phyloP scores from a whole-genome alignment of 2,113 vertebrate genomes.

The Podarcis cretensis region DNA sequence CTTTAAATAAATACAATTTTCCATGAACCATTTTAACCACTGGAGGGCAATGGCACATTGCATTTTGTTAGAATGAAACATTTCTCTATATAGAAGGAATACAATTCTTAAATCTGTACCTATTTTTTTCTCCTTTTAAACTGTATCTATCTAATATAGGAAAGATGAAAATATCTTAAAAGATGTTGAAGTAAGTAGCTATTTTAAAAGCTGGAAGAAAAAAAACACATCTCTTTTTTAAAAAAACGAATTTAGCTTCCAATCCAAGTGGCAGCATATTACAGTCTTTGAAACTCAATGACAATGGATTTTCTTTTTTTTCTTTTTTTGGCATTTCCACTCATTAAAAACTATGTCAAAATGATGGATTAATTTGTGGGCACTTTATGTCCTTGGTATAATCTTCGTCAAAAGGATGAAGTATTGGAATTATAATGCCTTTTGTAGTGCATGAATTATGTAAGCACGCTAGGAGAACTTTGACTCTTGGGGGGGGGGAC shows the following conservation, averaged over 20 bases:
- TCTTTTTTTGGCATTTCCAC: conserved; percentile 72
- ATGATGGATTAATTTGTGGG: conserved; percentile 81
- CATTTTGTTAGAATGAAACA: conserved; percentile 47
- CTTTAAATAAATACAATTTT: background rate
- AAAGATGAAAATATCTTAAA: conserved; percentile 12
- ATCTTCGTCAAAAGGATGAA: conserved; percentile 70
- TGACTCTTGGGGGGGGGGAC: background rate
- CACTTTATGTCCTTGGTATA: conserved; percentile 76
- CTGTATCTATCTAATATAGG: conserved; percentile 13
- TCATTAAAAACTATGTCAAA: conserved; percentile 78
- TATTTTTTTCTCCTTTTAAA: conserved; percentile 16
- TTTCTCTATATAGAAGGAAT: conserved; percentile 1
- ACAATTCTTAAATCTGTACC: conserved; percentile 18
- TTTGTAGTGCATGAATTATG: conserved; percentile 57
- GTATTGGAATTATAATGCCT: conserved; percentile 66
- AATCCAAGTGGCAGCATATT: conserved; percentile 52
- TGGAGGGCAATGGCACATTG: conserved; percentile 77
- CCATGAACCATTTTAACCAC: conserved; percentile 58
- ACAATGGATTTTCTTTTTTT: conserved; percentile 74
- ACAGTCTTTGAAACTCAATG: conserved; percentile 67
- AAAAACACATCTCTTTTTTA: background rate
- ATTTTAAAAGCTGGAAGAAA: conserved; percentile 11
- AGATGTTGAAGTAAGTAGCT: conserved; percentile 19
- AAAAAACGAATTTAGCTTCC: conserved; percentile 54
- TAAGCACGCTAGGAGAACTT: conserved; percentile 36